A percentile compares a stretch with the other conserved stretches of the same genome.
phyloP scores from a whole-genome alignment of 2,797 vertebrate species.

The Typhlichthys subterraneus region DNA sequence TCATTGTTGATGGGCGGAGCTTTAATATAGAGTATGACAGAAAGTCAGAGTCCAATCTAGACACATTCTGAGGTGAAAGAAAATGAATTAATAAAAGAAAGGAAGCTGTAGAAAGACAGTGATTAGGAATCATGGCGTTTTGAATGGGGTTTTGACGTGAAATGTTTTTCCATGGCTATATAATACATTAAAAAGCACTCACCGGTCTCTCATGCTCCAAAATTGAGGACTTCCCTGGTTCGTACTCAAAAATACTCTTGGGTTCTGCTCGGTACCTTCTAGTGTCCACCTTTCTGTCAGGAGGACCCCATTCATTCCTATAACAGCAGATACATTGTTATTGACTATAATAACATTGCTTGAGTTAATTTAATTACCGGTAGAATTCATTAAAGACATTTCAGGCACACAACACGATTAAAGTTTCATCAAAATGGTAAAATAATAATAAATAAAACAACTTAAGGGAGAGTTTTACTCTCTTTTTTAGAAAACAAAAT shows the following conservation, averaged over 20 bases:
- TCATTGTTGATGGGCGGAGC: too few species aligned
- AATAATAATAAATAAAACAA: too few species aligned
- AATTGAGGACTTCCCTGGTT: constrained; percentile 97
- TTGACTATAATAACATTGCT: not conserved
- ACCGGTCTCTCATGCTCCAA: constrained; percentile 95
- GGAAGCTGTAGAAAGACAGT: not conserved
- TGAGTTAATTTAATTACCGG: not conserved
- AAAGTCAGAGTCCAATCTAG: too few species aligned
- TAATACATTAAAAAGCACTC: constrained; percentile 65
- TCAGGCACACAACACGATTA: too few species aligned
- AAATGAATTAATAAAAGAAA: not conserved
- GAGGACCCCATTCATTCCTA: constrained; percentile 96
- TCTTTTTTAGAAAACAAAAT: too few species aligned
- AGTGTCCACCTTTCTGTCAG: constrained; percentile 96
- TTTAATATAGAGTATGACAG: not conserved
- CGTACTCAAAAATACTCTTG: constrained; percentile 98
- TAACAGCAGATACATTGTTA: constrained; percentile 10
- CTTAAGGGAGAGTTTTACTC: too few species aligned
- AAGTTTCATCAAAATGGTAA: too few species aligned
- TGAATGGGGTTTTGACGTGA: not conserved
- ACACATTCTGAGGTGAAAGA: too few species aligned
- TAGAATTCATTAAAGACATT: too few species aligned
- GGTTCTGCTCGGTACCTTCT: constrained; percentile 96
- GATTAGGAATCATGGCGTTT: not conserved
- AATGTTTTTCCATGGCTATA: not conserved